phyloP scores from a whole-genome alignment of 2,113 vertebrate species.

The Zapus hudsonius region DNA sequence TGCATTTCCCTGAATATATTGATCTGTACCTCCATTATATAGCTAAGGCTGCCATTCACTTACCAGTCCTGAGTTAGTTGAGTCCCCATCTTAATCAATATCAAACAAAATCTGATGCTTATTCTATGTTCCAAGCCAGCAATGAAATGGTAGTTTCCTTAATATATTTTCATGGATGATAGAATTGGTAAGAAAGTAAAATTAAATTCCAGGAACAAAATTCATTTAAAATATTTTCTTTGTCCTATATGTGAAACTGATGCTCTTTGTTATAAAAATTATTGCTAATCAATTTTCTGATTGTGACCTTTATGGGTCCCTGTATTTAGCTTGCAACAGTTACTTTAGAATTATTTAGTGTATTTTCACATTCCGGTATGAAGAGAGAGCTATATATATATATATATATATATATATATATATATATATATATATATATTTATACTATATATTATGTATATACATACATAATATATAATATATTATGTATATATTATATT shows the following conservation, averaged over 20 bases:
- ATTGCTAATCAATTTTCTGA: background rate
- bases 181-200: background rate
- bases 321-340: background rate
- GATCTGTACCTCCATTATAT: background rate
- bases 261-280: background rate
- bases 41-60: background rate
- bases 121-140: background rate
- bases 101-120: background rate
- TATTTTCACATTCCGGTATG: background rate
- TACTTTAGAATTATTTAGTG: background rate
- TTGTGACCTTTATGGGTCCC: background rate
- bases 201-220: background rate
- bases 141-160: background rate
- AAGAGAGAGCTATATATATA: background rate
- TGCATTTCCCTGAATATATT: background rate
- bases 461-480: background rate
- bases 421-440: background rate
- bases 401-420: background rate
- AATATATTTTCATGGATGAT: background rate
- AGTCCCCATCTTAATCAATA: background rate
- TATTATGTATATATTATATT: background rate
- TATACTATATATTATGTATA: background rate
- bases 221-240: background rate
- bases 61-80: background rate
- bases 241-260: background rate